A percentile compares a stretch with the other conserved stretches of the same genome.
phyloP scores from a whole-genome alignment of 2,113 vertebrate species.

The Telmatochromis sp. region DNA sequence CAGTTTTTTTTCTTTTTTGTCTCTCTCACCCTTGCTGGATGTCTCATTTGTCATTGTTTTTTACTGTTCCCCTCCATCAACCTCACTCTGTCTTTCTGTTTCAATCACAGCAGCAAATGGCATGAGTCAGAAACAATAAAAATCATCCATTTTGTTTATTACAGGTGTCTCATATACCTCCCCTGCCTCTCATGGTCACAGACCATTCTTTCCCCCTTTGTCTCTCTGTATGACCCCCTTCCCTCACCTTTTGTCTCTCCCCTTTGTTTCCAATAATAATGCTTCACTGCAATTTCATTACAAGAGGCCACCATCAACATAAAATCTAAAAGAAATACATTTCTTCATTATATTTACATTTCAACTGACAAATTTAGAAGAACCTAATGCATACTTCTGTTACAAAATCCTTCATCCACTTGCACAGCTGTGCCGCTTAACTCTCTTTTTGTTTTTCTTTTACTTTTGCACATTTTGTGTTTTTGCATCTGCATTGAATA shows the following conservation, averaged over 20 bases:
- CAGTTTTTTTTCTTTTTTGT: not conserved
- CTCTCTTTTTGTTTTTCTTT: no score
- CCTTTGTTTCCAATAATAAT: not conserved
- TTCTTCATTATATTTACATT: no score
- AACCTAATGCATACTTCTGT: no score
- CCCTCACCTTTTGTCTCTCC: not conserved
- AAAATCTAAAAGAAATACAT: no score
- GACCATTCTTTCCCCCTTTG: not conserved
- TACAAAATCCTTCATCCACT: no score
- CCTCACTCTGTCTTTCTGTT: not conserved
- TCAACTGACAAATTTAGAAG: no score
- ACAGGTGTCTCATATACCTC: not conserved
- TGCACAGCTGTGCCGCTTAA: no score
- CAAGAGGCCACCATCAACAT: no score
- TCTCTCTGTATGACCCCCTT: not conserved
- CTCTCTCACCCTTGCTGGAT: not conserved
- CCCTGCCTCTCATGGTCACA: not conserved
- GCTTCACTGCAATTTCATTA: not conserved
- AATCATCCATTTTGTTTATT: not conserved
- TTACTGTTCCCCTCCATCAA: not conserved
- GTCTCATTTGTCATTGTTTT: constrained; percentile 4
- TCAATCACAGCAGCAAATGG: not conserved
- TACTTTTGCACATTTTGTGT: no score
- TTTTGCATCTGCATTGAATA: no score
- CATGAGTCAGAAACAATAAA: not conserved